Conservation (phyloP, 92 coral and sea anemone genomes). For the Montipora capitata region DNA sequence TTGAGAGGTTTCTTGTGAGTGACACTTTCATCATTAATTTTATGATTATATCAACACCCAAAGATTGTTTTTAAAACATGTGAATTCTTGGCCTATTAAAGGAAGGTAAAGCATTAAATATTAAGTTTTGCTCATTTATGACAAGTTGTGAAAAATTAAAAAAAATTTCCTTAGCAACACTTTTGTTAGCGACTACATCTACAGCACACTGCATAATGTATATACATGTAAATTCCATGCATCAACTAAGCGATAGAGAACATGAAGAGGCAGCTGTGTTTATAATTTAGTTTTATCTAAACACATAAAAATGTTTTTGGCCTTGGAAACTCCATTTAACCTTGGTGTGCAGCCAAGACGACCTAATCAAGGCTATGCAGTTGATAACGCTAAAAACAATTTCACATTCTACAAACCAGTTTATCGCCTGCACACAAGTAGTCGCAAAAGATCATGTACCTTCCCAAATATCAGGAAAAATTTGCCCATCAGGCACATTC, state of each 20-base stretch:
- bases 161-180: slow-evolving; percentile 34
- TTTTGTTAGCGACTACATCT: background rate
- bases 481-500: slow-evolving; percentile 14
- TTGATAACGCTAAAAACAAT: slow-evolving; percentile 29
- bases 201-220: background rate
- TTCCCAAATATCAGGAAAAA: slow-evolving; percentile 36
- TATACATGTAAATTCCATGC: no score
- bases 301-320: slow-evolving; percentile 12
- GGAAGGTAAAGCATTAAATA: slow-evolving; percentile 15
- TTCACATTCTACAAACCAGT: slow-evolving; percentile 28
- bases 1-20: background rate
- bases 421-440: background rate
- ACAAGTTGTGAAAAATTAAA: background rate
- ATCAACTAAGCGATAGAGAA: background rate
- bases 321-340: slow-evolving; percentile 43
- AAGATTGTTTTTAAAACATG: slow-evolving; percentile 4
- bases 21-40: background rate
- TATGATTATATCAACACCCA: background rate
- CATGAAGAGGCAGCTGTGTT: no score
- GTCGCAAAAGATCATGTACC: slow-evolving; percentile 20
- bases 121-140: slow-evolving; percentile 16
- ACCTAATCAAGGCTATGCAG: slow-evolving; percentile 48
- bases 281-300: no score
- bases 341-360: slow-evolving; percentile 26
- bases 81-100: slow-evolving; percentile 20